Evolutionary conservation across 2,113 vertebrate species (phyloP).

Genomic region (Cottus gobio): DNA sequence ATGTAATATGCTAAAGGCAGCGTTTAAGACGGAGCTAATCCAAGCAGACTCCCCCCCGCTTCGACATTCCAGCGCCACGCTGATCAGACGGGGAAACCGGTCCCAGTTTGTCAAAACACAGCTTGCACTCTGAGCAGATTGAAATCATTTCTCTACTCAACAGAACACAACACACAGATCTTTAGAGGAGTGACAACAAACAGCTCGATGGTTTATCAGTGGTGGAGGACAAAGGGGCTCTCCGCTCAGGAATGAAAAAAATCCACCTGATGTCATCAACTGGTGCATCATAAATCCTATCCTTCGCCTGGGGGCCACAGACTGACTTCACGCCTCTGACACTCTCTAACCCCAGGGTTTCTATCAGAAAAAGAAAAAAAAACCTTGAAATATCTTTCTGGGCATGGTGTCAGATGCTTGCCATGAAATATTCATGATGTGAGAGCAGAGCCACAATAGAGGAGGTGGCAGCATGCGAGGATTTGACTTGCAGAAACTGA

Average conservation of each 20-base stretch:
- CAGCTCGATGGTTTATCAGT: conserved; percentile 60
- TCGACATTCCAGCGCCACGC: conserved; percentile 40
- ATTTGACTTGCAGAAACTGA: conserved; percentile 80
- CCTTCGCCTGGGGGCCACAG: conserved; percentile 66
- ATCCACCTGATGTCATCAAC: conserved; percentile 77
- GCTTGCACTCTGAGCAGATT: conserved; percentile 58
- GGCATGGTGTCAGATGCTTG: conserved; percentile 80
- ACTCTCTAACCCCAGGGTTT: conserved; percentile 79
- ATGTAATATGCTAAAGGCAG: conserved; percentile 57
- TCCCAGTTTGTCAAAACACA: conserved; percentile 70
- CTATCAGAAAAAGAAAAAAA: conserved; percentile 61
- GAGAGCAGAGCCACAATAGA: conserved; percentile 78
- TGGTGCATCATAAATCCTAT: conserved; percentile 69
- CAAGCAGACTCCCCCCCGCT: conserved; percentile 44
- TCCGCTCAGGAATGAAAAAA: conserved; percentile 59
- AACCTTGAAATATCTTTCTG: conserved; percentile 77
- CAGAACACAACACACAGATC: conserved; percentile 43
- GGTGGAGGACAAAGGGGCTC: conserved; percentile 58
- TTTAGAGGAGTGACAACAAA: conserved; percentile 58
- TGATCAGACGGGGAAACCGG: conserved; percentile 55
- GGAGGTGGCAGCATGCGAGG: conserved; percentile 70
- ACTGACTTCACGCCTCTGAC: conserved; percentile 78
- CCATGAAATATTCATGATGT: conserved; percentile 82
- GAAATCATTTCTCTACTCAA: conserved; percentile 61
- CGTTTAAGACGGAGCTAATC: conserved; percentile 59